phyloP scores from a whole-genome alignment of 1,140 invertebrate genomes.

The Thalassaphorura encarpata region DNA sequence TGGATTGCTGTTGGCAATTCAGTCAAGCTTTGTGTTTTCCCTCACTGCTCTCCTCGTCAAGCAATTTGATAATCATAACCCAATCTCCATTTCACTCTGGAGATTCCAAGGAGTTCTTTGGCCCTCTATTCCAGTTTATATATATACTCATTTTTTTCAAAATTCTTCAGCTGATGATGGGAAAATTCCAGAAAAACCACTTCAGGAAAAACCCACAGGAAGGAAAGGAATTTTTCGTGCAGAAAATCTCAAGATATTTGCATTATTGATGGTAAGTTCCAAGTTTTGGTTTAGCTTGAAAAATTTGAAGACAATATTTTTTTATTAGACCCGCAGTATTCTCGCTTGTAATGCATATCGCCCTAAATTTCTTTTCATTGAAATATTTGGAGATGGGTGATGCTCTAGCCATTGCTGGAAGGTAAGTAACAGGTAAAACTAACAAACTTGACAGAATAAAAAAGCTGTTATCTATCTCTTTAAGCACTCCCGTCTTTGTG shows the following conservation, averaged over 20 bases:
- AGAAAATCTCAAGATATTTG: background rate
- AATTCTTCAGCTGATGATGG: no score
- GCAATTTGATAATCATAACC: conserved; percentile 36
- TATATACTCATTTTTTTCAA: conserved; percentile 22
- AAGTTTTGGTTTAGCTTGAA: conserved; percentile 13
- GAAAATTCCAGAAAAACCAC: no score
- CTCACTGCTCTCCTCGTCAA: conserved; percentile 40
- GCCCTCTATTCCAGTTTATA: conserved; percentile 36
- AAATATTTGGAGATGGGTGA: conserved; percentile 15
- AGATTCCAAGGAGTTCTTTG: conserved; percentile 39
- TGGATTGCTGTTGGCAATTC: conserved; percentile 34
- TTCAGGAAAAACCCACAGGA: no score
- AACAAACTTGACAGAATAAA: background rate
- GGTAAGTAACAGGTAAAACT: background rate
- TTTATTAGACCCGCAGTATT: conserved; percentile 12
- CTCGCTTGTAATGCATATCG: conserved; percentile 15
- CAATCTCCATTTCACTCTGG: conserved; percentile 38
- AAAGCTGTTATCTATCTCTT: background rate
- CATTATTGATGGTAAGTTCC: background rate
- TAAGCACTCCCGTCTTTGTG: conserved; percentile 63
- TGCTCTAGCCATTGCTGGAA: conserved; percentile 18
- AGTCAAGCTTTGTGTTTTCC: conserved; percentile 39
- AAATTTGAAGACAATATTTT: conserved; percentile 31
- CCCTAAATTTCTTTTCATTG: conserved; percentile 19
- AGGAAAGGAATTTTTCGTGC: no score